These are phyloP conservation scores for Laterallus jamaicensis DNA, from an alignment of 2,113 vertebrate genomes.

Conservation along the genomic window DNA sequence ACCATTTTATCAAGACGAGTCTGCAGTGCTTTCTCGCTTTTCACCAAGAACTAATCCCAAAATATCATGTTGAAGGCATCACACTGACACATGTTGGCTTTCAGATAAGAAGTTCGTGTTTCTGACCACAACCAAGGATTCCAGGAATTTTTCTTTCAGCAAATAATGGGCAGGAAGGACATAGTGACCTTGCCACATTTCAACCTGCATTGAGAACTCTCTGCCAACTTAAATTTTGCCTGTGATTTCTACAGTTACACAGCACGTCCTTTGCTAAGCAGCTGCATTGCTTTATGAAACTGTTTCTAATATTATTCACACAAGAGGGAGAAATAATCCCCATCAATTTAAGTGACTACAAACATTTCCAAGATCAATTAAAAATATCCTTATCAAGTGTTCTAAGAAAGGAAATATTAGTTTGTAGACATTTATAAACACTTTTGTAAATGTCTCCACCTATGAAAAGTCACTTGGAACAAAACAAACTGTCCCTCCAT, in stretches of 20 bases:
- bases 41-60: conserved; percentile 1
- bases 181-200: conserved; percentile 1
- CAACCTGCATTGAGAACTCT: neutral
- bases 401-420: neutral
- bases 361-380: neutral
- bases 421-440: neutral
- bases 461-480: neutral
- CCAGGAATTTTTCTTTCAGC: conserved; percentile 38
- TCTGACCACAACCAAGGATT: conserved; percentile 27
- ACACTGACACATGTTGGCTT: neutral
- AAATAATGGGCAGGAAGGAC: conserved; percentile 28
- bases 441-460: neutral
- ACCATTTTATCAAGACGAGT: neutral
- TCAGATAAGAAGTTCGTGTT: conserved; percentile 34
- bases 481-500: neutral
- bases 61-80: neutral
- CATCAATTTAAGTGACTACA: neutral
- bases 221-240: conserved; percentile 25
- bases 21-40: neutral
- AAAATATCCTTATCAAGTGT: neutral
- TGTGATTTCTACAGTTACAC: neutral
- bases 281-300: neutral
- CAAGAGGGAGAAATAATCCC: neutral
- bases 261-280: neutral
- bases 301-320: neutral